Evolutionary conservation across 2,888 invertebrate species (phyloP), one percentile per base, ranked within the genome.

Genomic region (Rhimphoctona megacephalus): DNA sequence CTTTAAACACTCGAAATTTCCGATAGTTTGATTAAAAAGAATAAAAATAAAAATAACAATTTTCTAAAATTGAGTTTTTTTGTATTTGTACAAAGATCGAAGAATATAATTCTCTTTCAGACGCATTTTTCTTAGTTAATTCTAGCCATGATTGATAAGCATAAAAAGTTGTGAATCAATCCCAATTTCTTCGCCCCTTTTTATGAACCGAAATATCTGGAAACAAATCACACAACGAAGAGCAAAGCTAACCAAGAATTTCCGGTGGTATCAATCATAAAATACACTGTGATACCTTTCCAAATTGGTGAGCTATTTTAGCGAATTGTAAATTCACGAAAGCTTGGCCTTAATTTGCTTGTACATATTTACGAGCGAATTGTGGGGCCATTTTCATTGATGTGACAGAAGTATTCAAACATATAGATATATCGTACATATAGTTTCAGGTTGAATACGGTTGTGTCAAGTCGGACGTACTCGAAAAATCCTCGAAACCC

Each of bases 401-500:
- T 52, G 67, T 39, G 52, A 73, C 61, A 22, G 72, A 36, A 64
- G 57, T 52, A 17, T 22, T 8, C 36, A 33, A 7, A 49, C 30
- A 9, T 61, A 17, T 61, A 61, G 17, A 61, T 9, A 30, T 17
- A 25, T 6, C 4, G 4, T 1, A 17, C 46, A 39, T 39, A 39
- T 54, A 52, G 11, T 67, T 54, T 43, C 22, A 46, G 49, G 11
- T 57, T 57, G 57, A 25, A 61, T 67, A 22, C 80, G 33, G 36
- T 54, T 76, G 7, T 66, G 33, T 36, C 67, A 81, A 61, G 67
- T 79, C 77, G 36, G 25, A 69, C 57, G 46, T 79, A 67, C 83
- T 86, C 66, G 76, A 72, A 80, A 69, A 80, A 80, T 64, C 76
- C 70, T 46, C 57, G 79, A 83, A 83, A 70, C 36, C 25, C 36